phyloP scores from a whole-genome alignment of 2,888 invertebrate genomes.

The Hydrotaea cyrtoneurina region DNA sequence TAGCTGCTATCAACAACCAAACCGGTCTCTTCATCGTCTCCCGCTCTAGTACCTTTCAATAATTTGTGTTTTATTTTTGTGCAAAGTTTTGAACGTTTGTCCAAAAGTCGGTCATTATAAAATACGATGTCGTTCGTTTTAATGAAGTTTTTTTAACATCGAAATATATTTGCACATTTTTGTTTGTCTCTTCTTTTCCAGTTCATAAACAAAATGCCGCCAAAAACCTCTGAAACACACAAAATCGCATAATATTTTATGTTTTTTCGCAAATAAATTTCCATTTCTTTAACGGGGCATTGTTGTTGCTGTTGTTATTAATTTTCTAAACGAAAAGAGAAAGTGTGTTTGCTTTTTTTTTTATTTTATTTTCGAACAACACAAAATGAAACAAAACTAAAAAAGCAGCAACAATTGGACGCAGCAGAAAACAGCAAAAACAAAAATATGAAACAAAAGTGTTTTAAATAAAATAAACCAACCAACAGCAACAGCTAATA shows the following conservation, averaged over 20 bases:
- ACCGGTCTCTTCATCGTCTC: neutral
- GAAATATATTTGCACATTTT: conserved; percentile 16
- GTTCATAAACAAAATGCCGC: neutral
- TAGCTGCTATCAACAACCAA: neutral
- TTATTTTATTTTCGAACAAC: neutral
- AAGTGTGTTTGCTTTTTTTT: neutral
- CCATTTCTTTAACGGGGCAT: neutral
- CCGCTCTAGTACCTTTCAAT: neutral
- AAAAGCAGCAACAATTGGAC: neutral
- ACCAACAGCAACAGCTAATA: neutral
- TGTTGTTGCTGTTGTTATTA: conserved; percentile 1
- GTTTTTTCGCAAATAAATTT: neutral
- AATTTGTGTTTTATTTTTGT: no score
- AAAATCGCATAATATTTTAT: neutral
- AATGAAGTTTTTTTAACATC: neutral
- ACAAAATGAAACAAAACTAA: neutral
- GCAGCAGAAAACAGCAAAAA: no score
- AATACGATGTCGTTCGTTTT: neutral
- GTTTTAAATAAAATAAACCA: neutral
- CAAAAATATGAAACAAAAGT: conserved; percentile 5
- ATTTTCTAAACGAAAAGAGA: conserved; percentile 30
- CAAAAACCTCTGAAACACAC: neutral
- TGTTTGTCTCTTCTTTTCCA: neutral
- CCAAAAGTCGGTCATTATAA: neutral
- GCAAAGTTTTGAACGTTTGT: neutral